Evolutionary conservation across 2,797 vertebrate genomes (phyloP), one percentile per base, ranked within the genome.

Genomic region (Manis crassicaudata): DNA sequence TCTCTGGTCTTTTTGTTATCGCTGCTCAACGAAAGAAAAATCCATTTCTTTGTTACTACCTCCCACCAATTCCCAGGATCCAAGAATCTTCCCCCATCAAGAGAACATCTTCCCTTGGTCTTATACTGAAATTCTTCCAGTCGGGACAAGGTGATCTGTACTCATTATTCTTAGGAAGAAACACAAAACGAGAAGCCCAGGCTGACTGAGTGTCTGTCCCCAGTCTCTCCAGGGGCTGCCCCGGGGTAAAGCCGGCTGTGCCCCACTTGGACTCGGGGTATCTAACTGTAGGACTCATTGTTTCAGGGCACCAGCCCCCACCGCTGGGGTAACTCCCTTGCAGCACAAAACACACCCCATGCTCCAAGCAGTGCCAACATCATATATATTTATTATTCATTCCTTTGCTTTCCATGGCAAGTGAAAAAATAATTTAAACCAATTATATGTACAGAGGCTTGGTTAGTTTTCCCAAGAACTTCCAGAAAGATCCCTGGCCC

Each of bases 381-480:
- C 94, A 92, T 46, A 7, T 75, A 93, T 60, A 86, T 85, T 98
- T 95, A 97, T 98, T 98, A 70, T 82, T 94, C 35, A 6, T 50
- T 95, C 85, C 63, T 90, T 98, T 95, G 93, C 90, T 95, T 98
- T 98, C 98, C 98, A 97, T 96, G 97, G 98, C 97, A 98, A 98
- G 97, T 98, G 98, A 98, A 98, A 98, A 98, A 98, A 98, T 98
- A 98, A 98, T 98, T 98, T 98, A 98, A 98, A 97, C 97, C 94
- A 43, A 95, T 98, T 94, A 93, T 97, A 98, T 98, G 97, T 98
- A 98, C 98, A 98, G 95, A 93, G 85, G 67, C 87, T 72, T 68
- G 62, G 88, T 95, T 93, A 90, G 73, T 76, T 95, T 96, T 89
- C 27, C 92, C 86, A 60, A 95, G 92, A 79, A 93, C 86, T 96